Evolutionary conservation across 1,140 invertebrate genomes (phyloP).

Genomic region (Diabrotica virgifera): DNA sequence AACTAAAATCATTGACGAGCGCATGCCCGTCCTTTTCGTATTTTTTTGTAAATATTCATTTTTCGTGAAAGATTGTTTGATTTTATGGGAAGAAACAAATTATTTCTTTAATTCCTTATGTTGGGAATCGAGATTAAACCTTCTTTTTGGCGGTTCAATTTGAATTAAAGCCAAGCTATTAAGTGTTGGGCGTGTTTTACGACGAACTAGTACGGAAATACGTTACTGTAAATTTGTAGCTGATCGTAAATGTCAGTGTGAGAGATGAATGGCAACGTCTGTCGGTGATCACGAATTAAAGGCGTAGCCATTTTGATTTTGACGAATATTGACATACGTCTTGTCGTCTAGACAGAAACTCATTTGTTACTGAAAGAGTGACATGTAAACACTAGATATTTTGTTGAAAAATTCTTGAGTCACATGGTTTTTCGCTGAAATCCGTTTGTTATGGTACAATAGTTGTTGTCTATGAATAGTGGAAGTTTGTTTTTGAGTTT

Average conservation of each 20-base stretch:
- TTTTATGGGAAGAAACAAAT: conserved; percentile 5
- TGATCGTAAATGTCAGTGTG: not conserved
- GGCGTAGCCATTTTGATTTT: conserved; percentile 51
- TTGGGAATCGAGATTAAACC: not conserved
- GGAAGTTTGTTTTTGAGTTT: conserved; percentile 10
- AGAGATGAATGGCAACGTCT: conserved; percentile 17
- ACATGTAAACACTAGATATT: conserved; percentile 49
- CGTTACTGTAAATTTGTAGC: conserved; percentile 13
- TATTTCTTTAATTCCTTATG: conserved; percentile 5
- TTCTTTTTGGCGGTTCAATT: conserved; percentile 28
- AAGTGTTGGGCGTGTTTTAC: conserved; percentile 39
- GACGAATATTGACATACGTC: conserved; percentile 52
- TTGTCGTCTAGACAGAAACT: conserved; percentile 50
- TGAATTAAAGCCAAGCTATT: conserved; percentile 30
- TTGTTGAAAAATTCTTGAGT: conserved; percentile 35
- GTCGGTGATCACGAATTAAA: conserved; percentile 40
- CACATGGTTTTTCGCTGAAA: conserved; percentile 37
- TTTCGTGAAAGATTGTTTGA: not conserved
- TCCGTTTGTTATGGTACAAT: conserved; percentile 23
- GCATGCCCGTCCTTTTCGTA: conserved; percentile 26
- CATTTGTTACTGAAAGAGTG: conserved; percentile 48
- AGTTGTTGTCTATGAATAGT: not conserved
- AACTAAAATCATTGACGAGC: conserved; percentile 18
- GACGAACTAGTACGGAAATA: conserved; percentile 23
- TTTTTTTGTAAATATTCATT: conserved; percentile 1